Conservation (phyloP, 2,888 invertebrate species). For the Chrysodeixis includens region DNA sequence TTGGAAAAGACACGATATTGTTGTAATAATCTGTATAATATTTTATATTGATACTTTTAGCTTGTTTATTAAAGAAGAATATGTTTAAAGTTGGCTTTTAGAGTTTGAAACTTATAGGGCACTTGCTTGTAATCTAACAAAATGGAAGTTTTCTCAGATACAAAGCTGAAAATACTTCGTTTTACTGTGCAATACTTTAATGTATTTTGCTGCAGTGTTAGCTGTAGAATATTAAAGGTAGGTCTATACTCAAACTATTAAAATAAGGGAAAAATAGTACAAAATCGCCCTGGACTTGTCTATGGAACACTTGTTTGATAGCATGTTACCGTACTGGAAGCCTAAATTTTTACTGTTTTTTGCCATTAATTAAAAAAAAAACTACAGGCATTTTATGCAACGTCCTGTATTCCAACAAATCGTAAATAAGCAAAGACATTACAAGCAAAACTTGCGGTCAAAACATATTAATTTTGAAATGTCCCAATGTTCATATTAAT, state of each 20-base stretch:
- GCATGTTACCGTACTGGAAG: too few species aligned
- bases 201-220: neutral
- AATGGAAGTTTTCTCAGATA: neutral
- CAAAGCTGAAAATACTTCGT: neutral
- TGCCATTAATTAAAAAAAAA: too few species aligned
- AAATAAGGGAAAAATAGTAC: too few species aligned
- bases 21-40: conserved; percentile 29
- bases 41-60: conserved; percentile 12
- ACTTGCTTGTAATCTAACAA: neutral
- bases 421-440: conserved; percentile 5
- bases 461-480: conserved; percentile 26
- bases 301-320: too few species aligned
- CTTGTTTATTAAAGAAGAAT: conserved; percentile 13
- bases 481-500: conserved; percentile 24
- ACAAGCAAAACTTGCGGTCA: neutral
- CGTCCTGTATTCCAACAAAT: too few species aligned
- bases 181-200: neutral
- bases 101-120: neutral
- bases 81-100: conserved; percentile 1
- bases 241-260: too few species aligned
- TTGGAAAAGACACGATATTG: conserved; percentile 32
- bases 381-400: too few species aligned
- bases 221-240: too few species aligned
- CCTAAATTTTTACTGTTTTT: too few species aligned
- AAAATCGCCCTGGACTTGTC: too few species aligned